Percentiles rank a stretch among this genome's conserved stretches.
phyloP scores from a whole-genome alignment of 1,140 invertebrate genomes.

The Varroa destructor region DNA sequence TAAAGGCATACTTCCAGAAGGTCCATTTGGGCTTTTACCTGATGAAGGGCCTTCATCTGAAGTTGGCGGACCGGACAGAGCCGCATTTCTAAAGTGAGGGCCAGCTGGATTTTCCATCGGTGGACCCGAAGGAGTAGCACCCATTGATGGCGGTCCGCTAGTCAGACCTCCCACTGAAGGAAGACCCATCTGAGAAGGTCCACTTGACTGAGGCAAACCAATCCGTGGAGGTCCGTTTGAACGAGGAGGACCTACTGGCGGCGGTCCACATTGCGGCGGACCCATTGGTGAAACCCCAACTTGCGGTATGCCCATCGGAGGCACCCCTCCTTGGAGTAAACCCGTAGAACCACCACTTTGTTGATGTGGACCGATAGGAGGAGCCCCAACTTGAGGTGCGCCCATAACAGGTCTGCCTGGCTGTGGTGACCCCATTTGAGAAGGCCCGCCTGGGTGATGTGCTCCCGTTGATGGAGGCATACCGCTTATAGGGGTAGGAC shows the following conservation, averaged over 20 bases:
- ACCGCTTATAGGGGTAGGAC: neutral
- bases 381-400: neutral
- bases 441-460: neutral
- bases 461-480: neutral
- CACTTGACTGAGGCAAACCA: neutral
- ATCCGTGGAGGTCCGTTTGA: neutral
- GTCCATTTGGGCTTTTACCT: neutral
- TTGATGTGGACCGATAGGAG: neutral
- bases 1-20: neutral
- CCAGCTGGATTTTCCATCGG: too few species aligned
- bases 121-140: neutral
- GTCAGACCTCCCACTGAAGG: neutral
- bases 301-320: neutral
- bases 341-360: neutral
- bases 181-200: conserved; percentile 1
- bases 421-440: neutral
- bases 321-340: neutral
- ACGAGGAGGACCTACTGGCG: neutral
- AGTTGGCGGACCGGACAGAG: neutral
- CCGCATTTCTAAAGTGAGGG: too few species aligned
- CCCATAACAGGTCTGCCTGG: neutral
- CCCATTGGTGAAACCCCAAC: neutral
- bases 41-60: neutral
- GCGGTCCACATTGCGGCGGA: neutral
- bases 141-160: neutral